Evolutionary conservation across 2,113 vertebrate species (phyloP).

Genomic region (Siniperca chuatsi): DNA sequence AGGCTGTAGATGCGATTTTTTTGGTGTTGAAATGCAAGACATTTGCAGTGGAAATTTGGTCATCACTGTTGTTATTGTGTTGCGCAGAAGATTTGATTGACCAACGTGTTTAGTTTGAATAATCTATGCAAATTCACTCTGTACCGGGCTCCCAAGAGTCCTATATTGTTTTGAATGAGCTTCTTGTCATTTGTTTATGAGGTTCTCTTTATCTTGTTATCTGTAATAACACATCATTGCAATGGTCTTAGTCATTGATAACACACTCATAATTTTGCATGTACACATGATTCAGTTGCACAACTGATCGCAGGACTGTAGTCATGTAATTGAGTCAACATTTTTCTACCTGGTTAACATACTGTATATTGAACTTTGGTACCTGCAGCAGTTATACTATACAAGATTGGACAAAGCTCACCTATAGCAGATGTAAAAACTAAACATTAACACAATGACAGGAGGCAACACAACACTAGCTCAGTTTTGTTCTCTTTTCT

Average conservation of each 20-base stretch:
- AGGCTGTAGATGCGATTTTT: background rate
- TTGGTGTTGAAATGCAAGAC: constrained; percentile 1
- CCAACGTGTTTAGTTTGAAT: constrained; percentile 17
- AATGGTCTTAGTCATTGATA: background rate
- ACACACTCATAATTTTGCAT: background rate
- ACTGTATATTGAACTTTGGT: constrained; percentile 31
- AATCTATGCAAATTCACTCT: constrained; percentile 36
- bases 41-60: background rate
- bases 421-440: constrained; percentile 10
- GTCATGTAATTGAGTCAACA: background rate
- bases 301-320: background rate
- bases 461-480: background rate
- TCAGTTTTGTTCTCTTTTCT: background rate
- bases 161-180: constrained; percentile 51
- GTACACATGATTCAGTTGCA: background rate
- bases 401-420: constrained; percentile 33
- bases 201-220: background rate
- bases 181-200: constrained; percentile 45
- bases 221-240: background rate
- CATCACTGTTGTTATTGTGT: constrained; percentile 4
- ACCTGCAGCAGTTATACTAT: background rate
- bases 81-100: background rate
- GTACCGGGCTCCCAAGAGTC: background rate
- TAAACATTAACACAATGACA: constrained; percentile 48
- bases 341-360: background rate